These are phyloP conservation scores for Sturmia bella DNA, from an alignment of 2,888 invertebrate species.

Conservation along the genomic window DNA sequence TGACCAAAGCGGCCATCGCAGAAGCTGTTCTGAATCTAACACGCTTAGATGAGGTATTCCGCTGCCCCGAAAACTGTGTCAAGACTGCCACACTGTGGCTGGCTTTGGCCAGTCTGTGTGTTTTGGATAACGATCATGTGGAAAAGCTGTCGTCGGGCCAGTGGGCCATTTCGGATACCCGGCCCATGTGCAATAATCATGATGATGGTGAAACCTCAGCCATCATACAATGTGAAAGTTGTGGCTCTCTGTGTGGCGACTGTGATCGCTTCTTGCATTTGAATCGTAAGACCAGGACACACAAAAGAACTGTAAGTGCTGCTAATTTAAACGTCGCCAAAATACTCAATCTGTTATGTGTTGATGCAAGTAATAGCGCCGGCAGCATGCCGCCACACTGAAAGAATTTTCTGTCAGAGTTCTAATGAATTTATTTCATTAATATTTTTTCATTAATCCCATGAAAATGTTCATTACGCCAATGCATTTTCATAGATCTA, in stretches of 20 bases:
- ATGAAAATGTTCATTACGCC: no score
- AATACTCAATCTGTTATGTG: no score
- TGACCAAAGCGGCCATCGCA: slow-evolving; percentile 94
- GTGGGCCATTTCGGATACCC: slow-evolving; percentile 85
- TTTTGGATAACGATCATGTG: slow-evolving; percentile 94
- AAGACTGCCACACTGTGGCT: slow-evolving; percentile 94
- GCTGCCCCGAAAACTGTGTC: slow-evolving; percentile 90
- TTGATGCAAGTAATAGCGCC: no score
- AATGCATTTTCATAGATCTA: no score
- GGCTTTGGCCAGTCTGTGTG: slow-evolving; percentile 95
- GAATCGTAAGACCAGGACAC: slow-evolving; percentile 91
- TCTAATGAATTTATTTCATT: no score
- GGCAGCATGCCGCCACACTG: no score
- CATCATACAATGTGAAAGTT: slow-evolving; percentile 94
- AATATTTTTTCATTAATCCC: no score
- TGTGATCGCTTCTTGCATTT: slow-evolving; percentile 98
- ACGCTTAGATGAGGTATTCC: slow-evolving; percentile 88
- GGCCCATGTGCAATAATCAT: slow-evolving; percentile 96
- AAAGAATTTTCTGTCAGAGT: no score
- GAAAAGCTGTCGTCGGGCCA: slow-evolving; percentile 90
- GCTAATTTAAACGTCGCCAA: no score
- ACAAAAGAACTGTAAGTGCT: slow-evolving; percentile 85
- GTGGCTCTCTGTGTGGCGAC: slow-evolving; percentile 96
- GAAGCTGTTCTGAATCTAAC: slow-evolving; percentile 93
- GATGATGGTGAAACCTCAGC: slow-evolving; percentile 97